Evolutionary conservation across 1,140 invertebrate species (phyloP), one percentile per base, ranked within the genome.

Genomic region (Paraescarpia echinospica): DNA sequence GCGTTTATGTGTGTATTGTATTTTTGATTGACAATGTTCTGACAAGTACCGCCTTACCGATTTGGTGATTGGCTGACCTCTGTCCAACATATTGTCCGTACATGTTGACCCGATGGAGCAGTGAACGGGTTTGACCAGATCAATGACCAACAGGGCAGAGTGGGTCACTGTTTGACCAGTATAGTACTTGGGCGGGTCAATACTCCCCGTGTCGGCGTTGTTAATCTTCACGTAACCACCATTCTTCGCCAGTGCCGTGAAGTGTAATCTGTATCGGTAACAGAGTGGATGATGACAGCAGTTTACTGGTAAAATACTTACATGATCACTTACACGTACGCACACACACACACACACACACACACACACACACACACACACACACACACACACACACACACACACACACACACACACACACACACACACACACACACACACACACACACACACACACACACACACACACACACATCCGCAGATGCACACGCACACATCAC

Each of bases 161-260:
- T 90, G 90, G 18, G n/a, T 41, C 35, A 90, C 18, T 0, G 90
- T 90, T 22, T 90, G 90, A 35, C 90, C 90, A 14, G 14, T 90
- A 33, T 90, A 90, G 90, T 90, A 90, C n/a, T 90, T 34, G 9
- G 90, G 18, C 34, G 90, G 90, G 35, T 90, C 90, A 22, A 90
- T 31, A 22, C 0, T 5, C 9, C 90, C 90, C 2, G 34, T 35
- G n/a, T 90, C 35, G 5, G 34, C 34, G 90, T 90, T 90, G 34
- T 90, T 90, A 34, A 90, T 41, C 90, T 90, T 90, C n/a, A 90
- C 35, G 90, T 35, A 90, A 22, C 90, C 90, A 6, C 90, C 90
- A 31, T 90, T 90, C 90, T 35, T 34, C 27, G 90, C 22, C 18
- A 35, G 34, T 27, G 35, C 90, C 18, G 34, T 90, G 90, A 90